These are phyloP conservation scores for Hipposideros armiger DNA, from an alignment of 2,113 vertebrate species.

Conservation along the genomic window DNA sequence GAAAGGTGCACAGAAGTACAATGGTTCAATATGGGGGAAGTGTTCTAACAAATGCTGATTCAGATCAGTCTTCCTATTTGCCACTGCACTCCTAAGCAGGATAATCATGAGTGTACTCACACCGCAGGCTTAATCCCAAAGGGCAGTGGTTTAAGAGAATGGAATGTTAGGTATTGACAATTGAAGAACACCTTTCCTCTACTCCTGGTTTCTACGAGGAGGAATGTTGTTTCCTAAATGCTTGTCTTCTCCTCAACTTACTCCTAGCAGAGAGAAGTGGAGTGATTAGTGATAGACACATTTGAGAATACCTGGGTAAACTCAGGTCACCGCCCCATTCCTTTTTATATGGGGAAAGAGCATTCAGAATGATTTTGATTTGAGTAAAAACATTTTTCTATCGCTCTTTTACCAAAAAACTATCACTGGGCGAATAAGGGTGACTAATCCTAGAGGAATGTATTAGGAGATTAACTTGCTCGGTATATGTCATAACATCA, in stretches of 20 bases:
- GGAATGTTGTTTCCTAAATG: not conserved
- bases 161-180: not conserved
- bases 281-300: not conserved
- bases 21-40: not conserved
- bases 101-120: not conserved
- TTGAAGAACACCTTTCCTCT: not conserved
- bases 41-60: not conserved
- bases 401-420: not conserved
- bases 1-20: not conserved
- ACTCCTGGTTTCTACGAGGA: not conserved
- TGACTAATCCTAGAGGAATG: not conserved
- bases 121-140: not conserved
- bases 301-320: fast-evolving
- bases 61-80: not conserved
- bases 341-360: not conserved
- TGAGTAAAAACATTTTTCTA: not conserved
- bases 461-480: not conserved
- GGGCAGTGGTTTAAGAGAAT: not conserved
- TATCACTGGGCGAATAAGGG: not conserved
- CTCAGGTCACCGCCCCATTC: not conserved
- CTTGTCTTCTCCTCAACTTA: not conserved
- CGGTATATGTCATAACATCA: not conserved
- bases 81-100: not conserved
- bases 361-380: not conserved
- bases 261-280: not conserved